Evolutionary conservation across 2,797 vertebrate species (phyloP).

Genomic region (Limosa lapponica): DNA sequence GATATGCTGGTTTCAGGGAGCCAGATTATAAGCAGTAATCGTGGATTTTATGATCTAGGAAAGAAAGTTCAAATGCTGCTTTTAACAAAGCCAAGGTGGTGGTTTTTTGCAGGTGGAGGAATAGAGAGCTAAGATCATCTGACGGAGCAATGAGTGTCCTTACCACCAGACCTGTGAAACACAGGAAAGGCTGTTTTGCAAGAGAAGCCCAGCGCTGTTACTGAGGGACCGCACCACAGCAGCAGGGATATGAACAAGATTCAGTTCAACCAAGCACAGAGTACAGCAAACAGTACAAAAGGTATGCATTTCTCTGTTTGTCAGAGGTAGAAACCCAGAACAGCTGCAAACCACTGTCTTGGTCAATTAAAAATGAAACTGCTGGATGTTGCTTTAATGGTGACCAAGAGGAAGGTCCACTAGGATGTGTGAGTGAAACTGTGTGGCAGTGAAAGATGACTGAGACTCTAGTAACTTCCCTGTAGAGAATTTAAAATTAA

Average conservation of each 20-base stretch:
- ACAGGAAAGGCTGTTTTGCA: background rate
- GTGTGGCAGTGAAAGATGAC: background rate
- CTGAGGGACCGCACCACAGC: background rate
- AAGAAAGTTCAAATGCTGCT: background rate
- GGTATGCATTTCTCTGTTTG: background rate
- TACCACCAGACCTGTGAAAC: background rate
- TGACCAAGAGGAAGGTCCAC: background rate
- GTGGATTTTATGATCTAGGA: background rate
- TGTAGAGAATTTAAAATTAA: background rate
- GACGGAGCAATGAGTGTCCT: background rate
- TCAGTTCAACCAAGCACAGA: fast-evolving
- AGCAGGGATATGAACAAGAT: background rate
- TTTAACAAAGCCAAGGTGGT: background rate
- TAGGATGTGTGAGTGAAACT: background rate
- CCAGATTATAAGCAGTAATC: background rate
- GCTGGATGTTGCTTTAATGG: background rate
- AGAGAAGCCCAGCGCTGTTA: background rate
- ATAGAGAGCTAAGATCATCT: background rate
- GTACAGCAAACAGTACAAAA: background rate
- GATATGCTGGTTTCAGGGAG: background rate
- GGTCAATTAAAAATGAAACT: background rate
- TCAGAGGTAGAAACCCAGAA: background rate
- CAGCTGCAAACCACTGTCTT: background rate
- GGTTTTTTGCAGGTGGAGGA: background rate
- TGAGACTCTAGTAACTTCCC: background rate